A percentile compares a stretch with the other conserved stretches of the same genome.
phyloP scores from a whole-genome alignment of 1,140 invertebrate species.

The Drosophila rufa region DNA sequence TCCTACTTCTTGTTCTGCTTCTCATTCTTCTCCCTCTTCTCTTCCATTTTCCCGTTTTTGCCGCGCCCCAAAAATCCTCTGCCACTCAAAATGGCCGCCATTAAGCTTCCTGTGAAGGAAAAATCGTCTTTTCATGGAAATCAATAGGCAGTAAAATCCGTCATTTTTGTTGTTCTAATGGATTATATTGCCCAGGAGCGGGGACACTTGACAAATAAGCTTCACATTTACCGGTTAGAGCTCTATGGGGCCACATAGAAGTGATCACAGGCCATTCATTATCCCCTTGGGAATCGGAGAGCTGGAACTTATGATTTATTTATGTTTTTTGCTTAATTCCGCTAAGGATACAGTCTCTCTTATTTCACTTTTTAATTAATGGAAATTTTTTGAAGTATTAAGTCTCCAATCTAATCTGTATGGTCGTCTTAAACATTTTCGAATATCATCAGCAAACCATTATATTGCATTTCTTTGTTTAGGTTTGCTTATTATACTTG shows the following conservation, averaged over 20 bases:
- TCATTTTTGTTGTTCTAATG: slow-evolving; percentile 17
- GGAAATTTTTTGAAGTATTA: not conserved
- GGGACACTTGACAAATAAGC: not conserved
- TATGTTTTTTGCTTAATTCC: not conserved
- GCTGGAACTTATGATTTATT: not conserved
- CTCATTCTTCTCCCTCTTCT: not conserved
- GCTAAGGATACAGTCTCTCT: no score
- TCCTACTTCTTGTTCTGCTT: not conserved
- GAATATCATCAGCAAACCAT: not conserved
- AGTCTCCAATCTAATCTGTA: not conserved
- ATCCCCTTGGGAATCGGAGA: not conserved
- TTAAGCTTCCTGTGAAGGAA: slow-evolving; percentile 26
- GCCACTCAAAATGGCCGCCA: slow-evolving; percentile 45
- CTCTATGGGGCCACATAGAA: not conserved
- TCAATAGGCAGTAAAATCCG: slow-evolving; percentile 31
- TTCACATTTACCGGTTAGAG: not conserved
- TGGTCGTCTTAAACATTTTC: not conserved
- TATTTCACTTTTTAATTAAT: not conserved
- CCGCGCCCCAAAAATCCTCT: slow-evolving; percentile 45
- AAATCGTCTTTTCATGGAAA: slow-evolving; percentile 34
- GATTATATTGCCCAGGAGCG: slow-evolving; percentile 4
- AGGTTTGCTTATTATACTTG: not conserved
- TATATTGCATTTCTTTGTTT: slow-evolving; percentile 10
- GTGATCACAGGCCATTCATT: slow-evolving; percentile 1
- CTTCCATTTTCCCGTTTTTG: slow-evolving; percentile 12